Conservation (phyloP, 2,113 vertebrate genomes). For the Clupea harengus region DNA sequence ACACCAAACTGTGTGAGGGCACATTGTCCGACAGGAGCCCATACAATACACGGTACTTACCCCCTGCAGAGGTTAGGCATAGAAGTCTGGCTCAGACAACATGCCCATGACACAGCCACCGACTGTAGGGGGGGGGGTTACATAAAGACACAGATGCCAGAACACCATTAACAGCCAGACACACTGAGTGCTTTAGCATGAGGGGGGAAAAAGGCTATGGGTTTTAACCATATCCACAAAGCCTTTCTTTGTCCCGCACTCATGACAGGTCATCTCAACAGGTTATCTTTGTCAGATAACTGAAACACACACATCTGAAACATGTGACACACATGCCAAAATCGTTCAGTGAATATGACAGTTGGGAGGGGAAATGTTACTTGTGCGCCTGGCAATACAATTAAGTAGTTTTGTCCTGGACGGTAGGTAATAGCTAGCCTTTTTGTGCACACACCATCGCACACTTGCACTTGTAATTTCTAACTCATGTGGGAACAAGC, state of each 20-base stretch:
- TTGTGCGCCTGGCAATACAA: neutral
- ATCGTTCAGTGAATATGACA: neutral
- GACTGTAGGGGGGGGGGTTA: neutral
- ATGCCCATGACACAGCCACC: neutral
- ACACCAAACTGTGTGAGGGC: neutral
- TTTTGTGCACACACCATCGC: neutral
- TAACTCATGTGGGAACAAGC: neutral
- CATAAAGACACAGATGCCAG: constrained; percentile 14
- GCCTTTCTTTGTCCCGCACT: neutral
- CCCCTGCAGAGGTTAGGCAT: constrained; percentile 8
- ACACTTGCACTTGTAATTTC: constrained; percentile 8
- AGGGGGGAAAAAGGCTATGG: too few species aligned
- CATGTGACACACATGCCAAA: neutral
- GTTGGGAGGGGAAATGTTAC: neutral
- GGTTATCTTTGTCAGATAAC: too few species aligned
- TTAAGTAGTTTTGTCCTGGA: neutral
- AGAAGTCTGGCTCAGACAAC: neutral
- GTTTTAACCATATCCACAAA: neutral
- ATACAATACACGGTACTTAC: neutral
- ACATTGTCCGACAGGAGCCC: neutral
- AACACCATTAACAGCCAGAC: neutral
- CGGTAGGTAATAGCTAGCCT: constrained; percentile 16
- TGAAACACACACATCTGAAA: neutral
- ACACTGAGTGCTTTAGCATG: neutral
- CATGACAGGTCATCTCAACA: neutral